Evolutionary conservation across 2,888 invertebrate genomes (phyloP).

Genomic region (Cyclophora albipunctata): DNA sequence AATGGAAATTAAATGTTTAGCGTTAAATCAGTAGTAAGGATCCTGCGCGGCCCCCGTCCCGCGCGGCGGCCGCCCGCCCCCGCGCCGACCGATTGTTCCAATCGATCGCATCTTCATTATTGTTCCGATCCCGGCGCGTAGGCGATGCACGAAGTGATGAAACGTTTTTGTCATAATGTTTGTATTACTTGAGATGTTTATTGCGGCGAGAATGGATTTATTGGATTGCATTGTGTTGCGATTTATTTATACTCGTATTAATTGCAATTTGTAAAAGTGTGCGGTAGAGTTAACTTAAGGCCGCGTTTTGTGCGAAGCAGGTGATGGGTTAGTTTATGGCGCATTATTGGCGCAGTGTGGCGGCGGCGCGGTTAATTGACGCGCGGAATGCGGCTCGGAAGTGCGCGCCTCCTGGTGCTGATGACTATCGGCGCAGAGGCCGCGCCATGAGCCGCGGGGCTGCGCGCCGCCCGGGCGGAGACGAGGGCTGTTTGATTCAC

Average conservation of each 20-base stretch:
- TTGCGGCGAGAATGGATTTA: background rate
- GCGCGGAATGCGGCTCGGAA: constrained; percentile 15
- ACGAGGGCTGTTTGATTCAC: too few relatives aligned
- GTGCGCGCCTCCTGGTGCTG: too few relatives aligned
- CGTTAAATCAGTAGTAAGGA: constrained; percentile 55
- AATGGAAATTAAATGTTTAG: constrained; percentile 47
- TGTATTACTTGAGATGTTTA: background rate
- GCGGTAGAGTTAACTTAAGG: too few relatives aligned
- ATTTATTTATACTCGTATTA: background rate
- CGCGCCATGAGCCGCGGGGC: too few relatives aligned
- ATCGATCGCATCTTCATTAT: constrained; percentile 14
- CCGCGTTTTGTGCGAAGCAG: background rate
- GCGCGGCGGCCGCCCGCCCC: background rate
- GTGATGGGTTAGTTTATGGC: background rate
- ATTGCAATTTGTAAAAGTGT: too few relatives aligned
- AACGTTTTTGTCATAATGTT: background rate
- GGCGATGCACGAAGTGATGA: constrained; percentile 8
- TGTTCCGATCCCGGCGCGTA: constrained; percentile 12
- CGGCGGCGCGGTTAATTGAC: constrained; percentile 26
- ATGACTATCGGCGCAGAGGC: too few relatives aligned
- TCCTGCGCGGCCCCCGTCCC: constrained; percentile 19
- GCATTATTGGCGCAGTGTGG: constrained; percentile 4
- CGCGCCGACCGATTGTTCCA: constrained; percentile 10
- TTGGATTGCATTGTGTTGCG: background rate
- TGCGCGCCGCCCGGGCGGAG: too few relatives aligned